Evolutionary conservation across 1,140 invertebrate genomes (phyloP).

Genomic region (Drosophila sechellia): DNA sequence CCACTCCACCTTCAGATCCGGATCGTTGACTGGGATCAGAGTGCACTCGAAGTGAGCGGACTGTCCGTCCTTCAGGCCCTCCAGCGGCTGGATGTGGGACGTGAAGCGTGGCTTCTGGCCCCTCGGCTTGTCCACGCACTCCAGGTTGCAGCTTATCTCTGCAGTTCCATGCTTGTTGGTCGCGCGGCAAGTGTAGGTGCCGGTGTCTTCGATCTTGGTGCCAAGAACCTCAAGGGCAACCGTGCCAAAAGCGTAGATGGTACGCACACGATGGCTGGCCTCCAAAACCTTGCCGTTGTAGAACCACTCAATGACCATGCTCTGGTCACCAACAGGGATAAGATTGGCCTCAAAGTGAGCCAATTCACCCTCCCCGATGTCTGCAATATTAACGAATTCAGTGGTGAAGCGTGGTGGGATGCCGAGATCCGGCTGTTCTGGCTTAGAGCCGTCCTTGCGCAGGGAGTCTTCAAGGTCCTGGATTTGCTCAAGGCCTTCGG

Average conservation of each 20-base stretch:
- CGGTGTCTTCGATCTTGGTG: constrained; percentile 94
- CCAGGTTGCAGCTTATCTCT: constrained; percentile 93
- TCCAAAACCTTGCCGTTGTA: constrained; percentile 95
- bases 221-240: constrained; percentile 97
- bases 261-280: constrained; percentile 94
- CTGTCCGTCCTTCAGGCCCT: constrained; percentile 95
- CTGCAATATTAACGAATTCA: constrained; percentile 92
- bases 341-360: constrained; percentile 97
- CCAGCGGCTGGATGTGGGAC: constrained; percentile 93
- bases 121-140: constrained; percentile 93
- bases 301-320: constrained; percentile 99
- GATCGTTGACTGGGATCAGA: constrained; percentile 95
- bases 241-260: constrained; percentile 97
- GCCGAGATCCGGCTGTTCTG: constrained; percentile 90
- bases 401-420: constrained; percentile 95
- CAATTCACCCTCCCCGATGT: constrained; percentile 94
- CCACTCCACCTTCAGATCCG: constrained; percentile 97
- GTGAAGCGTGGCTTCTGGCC: constrained; percentile 95
- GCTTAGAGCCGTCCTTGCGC: constrained; percentile 88
- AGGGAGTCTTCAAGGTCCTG: constrained; percentile 95
- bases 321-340: constrained; percentile 96
- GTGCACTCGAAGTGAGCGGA: constrained; percentile 97
- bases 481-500: constrained; percentile 95
- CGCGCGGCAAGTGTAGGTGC: constrained; percentile 93
- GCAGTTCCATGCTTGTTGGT: constrained; percentile 95